Base-by-base conservation (phyloP, 2,797 vertebrate genomes). In the Ceryle rudis region DNA sequence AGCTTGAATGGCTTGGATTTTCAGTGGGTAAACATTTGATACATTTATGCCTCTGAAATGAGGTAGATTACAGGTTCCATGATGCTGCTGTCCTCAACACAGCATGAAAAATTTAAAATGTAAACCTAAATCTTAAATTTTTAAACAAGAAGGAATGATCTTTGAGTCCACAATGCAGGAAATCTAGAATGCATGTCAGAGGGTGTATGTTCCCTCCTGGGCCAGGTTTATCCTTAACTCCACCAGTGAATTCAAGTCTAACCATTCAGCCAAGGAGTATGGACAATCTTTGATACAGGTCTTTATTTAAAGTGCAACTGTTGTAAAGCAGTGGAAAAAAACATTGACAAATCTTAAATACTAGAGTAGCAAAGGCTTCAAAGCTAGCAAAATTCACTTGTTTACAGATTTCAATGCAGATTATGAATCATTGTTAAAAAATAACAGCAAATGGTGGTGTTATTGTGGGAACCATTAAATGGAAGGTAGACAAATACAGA, bases 251-350 rank as follows among this genome's bases (percentile, higher is more conserved):
- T 81, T 33, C 17, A 60, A 71, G 65, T 73, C 20, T 17, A 37
- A 89, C 35, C 5, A 9, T 60, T 52, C 33, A 55, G 35, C 51
- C 21, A 67, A 62, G 12, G 10, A 39, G 10, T 44, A 29, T 0
- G 1, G 33, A 22, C 22, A 29, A 0, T 83, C 41, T 74, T 23
- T 0, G 0, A 60, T 73, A 31, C 3, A 1, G 55, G 15, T 19
- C 54, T 75, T 88, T 19, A 14, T 88, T 88, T 91, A 6, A 78
- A 67, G 20, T 41, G 14, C 66, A 14, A 54, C 22, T 78, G 5
- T 37, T 75, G 6, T 15, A 70, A 86, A 92, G 28, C 33, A 80
- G 14, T 69, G 33, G 37, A 87, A 72, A 83, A 83, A 78, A 20
- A 35, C 78, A 16, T 10, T 54, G 65, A 14, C 29, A 66, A 35